phyloP scores from a whole-genome alignment of 2,797 vertebrate species.

The Ambastaia sidthimunki region DNA sequence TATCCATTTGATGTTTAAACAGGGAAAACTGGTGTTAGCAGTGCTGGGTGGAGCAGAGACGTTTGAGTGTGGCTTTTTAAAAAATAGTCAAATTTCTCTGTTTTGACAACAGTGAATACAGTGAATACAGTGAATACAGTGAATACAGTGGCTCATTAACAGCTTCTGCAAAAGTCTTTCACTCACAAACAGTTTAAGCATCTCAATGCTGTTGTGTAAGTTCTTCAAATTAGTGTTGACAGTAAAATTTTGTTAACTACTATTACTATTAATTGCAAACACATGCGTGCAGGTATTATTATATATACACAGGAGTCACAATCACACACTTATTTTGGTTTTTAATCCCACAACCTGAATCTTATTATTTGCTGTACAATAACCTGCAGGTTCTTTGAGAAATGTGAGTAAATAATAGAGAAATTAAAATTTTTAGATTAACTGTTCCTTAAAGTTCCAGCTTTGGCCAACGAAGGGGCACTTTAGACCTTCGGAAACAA shows the following conservation, averaged over 20 bases:
- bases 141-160: neutral
- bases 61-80: neutral
- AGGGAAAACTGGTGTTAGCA: neutral
- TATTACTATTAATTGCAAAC: neutral
- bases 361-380: no score
- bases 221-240: neutral
- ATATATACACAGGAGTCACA: neutral
- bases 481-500: no score
- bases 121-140: no score
- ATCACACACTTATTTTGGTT: neutral
- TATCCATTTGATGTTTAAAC: neutral
- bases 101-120: slow-evolving; percentile 11
- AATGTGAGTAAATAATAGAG: no score
- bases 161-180: neutral
- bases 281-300: neutral
- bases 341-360: neutral
- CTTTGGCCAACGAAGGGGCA: no score
- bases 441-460: no score
- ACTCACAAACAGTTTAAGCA: neutral
- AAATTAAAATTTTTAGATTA: no score
- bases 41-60: neutral
- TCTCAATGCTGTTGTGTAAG: slow-evolving; percentile 11
- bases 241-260: neutral
- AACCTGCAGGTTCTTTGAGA: no score
- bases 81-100: neutral